Evolutionary conservation across 1,140 invertebrate species (phyloP).

Genomic region (Eumaeus atala): DNA sequence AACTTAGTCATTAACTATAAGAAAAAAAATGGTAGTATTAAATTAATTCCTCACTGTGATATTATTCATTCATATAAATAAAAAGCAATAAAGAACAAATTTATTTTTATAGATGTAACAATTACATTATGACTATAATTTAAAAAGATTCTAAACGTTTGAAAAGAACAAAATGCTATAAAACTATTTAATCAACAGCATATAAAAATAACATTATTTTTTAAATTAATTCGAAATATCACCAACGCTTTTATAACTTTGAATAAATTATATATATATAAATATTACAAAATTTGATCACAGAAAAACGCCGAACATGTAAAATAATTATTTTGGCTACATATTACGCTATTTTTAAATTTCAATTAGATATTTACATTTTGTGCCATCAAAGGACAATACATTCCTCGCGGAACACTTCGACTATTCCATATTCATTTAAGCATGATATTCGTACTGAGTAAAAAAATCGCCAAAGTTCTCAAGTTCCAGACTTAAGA

Average conservation of each 20-base stretch:
- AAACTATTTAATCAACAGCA: slow-evolving; percentile 13
- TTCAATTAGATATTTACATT: slow-evolving; percentile 14
- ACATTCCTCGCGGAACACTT: background rate
- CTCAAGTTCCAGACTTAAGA: too few species aligned
- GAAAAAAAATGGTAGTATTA: background rate
- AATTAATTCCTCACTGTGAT: too few species aligned
- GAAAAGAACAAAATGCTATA: slow-evolving; percentile 10
- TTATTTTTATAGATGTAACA: slow-evolving; percentile 16
- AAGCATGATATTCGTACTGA: too few species aligned
- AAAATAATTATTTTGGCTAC: slow-evolving; percentile 17
- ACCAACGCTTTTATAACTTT: slow-evolving; percentile 16
- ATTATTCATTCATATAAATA: too few species aligned
- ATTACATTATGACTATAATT: slow-evolving; percentile 7
- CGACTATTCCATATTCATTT: too few species aligned
- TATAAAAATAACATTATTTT: slow-evolving; percentile 17
- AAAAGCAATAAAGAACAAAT: slow-evolving; percentile 11
- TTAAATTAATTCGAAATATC: slow-evolving; percentile 9
- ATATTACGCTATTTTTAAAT: slow-evolving; percentile 14
- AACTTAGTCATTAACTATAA: too few species aligned
- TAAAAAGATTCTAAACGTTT: slow-evolving; percentile 14
- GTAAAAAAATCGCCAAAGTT: too few species aligned
- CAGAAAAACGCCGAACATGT: slow-evolving; percentile 10
- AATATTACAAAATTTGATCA: slow-evolving; percentile 12
- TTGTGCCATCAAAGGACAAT: slow-evolving; percentile 6
- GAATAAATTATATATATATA: slow-evolving; percentile 11